Conservation (phyloP, 2,888 invertebrate species). For the Dryadula phaetusa region DNA sequence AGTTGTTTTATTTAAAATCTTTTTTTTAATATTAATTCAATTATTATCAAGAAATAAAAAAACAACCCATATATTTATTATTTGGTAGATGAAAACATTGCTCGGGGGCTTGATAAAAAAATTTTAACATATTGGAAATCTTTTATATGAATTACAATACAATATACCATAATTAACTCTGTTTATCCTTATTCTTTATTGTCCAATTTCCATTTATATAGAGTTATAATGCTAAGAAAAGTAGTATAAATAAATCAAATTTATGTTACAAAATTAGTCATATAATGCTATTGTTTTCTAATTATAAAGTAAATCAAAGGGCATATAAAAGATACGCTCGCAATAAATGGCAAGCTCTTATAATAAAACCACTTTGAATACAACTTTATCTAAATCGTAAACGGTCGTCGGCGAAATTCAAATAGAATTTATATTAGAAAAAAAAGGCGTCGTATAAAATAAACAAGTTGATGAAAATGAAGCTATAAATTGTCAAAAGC, state of each 20-base stretch:
- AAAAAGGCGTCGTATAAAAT: slow-evolving; percentile 62
- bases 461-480: slow-evolving; percentile 73
- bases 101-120: no score
- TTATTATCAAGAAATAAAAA: no score
- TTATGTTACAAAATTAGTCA: slow-evolving; percentile 11
- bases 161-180: no score
- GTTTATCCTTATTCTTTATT: no score
- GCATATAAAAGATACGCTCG: slow-evolving; percentile 25
- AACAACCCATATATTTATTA: no score
- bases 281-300: slow-evolving; percentile 6
- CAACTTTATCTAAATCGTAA: slow-evolving; percentile 60
- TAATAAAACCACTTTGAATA: slow-evolving; percentile 56
- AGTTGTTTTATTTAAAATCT: no score
- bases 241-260: not conserved
- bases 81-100: no score
- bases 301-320: slow-evolving; percentile 30
- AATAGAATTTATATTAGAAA: slow-evolving; percentile 52
- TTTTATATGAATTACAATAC: no score
- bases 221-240: not conserved
- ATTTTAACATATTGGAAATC: no score
- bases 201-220: not conserved
- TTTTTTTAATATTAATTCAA: no score
- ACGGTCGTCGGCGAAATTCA: slow-evolving; percentile 55
- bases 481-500: slow-evolving; percentile 77
- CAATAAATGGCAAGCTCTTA: slow-evolving; percentile 36